Percentiles rank a stretch among this genome's conserved stretches.
Conservation (phyloP, 2,797 vertebrate species). For the Spea hammondii region DNA sequence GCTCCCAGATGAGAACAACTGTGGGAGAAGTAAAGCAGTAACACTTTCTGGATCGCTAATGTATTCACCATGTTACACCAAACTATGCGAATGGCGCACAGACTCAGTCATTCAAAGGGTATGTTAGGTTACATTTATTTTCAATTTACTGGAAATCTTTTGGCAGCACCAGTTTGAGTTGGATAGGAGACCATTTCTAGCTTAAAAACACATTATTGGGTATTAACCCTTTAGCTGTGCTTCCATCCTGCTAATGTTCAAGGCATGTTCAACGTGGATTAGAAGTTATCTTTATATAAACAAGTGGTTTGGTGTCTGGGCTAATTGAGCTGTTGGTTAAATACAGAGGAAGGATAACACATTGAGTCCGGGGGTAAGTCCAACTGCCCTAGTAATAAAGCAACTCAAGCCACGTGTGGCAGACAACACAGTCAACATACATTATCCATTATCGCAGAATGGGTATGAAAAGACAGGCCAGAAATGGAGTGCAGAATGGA, state of each 20-base stretch:
- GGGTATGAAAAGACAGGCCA: too few species aligned
- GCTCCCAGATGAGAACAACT: conserved; percentile 42
- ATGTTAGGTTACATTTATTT: conserved; percentile 54
- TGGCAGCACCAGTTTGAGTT: conserved; percentile 42
- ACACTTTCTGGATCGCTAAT: conserved; percentile 18
- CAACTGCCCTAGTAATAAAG: too few species aligned
- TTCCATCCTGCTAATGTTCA: not conserved
- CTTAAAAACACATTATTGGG: conserved; percentile 48
- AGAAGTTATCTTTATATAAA: too few species aligned
- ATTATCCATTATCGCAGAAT: too few species aligned
- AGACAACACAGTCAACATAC: too few species aligned
- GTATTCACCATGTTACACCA: conserved; percentile 35
- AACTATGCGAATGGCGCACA: conserved; percentile 9
- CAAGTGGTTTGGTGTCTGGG: too few species aligned
- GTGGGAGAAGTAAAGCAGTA: conserved; percentile 8
- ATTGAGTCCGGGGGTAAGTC: too few species aligned
- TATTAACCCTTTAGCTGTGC: conserved; percentile 16
- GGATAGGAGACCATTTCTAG: conserved; percentile 61
- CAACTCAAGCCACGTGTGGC: too few species aligned
- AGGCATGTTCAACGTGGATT: too few species aligned
- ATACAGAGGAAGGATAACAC: too few species aligned
- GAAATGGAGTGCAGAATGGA: too few species aligned
- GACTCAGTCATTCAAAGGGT: conserved; percentile 32
- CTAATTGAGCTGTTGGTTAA: too few species aligned
- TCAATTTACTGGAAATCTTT: conserved; percentile 64